A percentile compares a stretch with the other conserved stretches of the same genome.
Conservation (phyloP, 2,797 vertebrate species). For the Percopsis omiscomaycus region DNA sequence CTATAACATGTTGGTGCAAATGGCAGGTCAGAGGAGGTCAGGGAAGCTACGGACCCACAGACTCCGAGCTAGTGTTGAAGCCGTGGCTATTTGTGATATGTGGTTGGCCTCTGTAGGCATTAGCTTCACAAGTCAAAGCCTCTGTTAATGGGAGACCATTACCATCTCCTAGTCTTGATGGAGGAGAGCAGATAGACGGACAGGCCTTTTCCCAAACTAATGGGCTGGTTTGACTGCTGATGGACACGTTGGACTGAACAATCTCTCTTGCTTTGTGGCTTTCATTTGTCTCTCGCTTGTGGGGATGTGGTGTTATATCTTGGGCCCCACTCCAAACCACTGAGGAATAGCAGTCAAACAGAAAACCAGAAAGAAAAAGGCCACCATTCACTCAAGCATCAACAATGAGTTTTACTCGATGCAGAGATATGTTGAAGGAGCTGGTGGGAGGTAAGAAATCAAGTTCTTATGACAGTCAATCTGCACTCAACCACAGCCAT, state of each 20-base stretch:
- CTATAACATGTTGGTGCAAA: slow-evolving; percentile 17
- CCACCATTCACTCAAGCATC: slow-evolving; percentile 23
- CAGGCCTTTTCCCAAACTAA: slow-evolving; percentile 7
- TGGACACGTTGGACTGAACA: background rate
- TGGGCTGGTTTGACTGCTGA: background rate
- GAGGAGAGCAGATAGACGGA: background rate
- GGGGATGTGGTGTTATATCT: background rate
- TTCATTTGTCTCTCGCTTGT: slow-evolving; percentile 1
- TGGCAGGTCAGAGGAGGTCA: slow-evolving; percentile 1
- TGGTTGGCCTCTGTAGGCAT: slow-evolving; percentile 7
- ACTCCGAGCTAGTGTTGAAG: slow-evolving; percentile 20
- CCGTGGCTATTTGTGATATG: slow-evolving; percentile 25
- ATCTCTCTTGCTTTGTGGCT: background rate
- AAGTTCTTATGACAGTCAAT: slow-evolving; percentile 47
- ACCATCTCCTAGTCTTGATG: slow-evolving; percentile 3
- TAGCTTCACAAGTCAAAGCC: slow-evolving; percentile 5
- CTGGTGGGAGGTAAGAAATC: slow-evolving; percentile 44
- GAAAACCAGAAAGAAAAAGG: slow-evolving; percentile 2
- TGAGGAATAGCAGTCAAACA: too few species aligned
- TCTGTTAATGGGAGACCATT: slow-evolving; percentile 14
- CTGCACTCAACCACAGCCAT: slow-evolving; percentile 41
- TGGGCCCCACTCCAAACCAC: background rate
- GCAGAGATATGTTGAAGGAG: slow-evolving; percentile 24
- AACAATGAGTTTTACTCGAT: slow-evolving; percentile 22
- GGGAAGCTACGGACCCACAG: slow-evolving; percentile 1